Conservation (phyloP, 2,113 vertebrate genomes). For the Orcinus orca region DNA sequence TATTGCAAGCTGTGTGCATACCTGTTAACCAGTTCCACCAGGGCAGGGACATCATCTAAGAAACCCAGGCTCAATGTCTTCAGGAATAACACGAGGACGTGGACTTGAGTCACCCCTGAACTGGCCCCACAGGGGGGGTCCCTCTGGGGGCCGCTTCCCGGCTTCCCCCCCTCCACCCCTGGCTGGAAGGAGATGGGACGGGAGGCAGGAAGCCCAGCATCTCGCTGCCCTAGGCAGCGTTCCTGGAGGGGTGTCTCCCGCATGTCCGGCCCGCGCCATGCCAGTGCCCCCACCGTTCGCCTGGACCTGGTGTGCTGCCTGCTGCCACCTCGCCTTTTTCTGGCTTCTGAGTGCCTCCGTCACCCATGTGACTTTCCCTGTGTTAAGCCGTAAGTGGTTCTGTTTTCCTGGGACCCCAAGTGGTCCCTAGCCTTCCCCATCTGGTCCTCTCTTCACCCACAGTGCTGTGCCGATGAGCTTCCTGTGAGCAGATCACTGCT, state of each 20-base stretch:
- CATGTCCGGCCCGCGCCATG: rapidly evolving
- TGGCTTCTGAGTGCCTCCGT: background rate
- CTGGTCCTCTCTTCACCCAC: background rate
- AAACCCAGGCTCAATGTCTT: no score
- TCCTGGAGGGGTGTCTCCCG: background rate
- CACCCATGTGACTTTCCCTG: background rate
- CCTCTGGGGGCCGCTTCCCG: background rate
- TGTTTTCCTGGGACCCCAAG: background rate
- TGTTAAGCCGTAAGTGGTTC: background rate
- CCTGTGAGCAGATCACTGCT: no score
- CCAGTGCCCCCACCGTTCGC: background rate
- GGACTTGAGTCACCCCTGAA: rapidly evolving
- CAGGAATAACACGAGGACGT: rapidly evolving
- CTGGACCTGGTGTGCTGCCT: background rate
- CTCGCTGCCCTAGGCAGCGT: rapidly evolving
- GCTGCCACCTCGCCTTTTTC: no score
- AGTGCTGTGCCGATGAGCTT: background rate
- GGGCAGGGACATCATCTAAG: background rate
- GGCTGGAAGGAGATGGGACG: no score
- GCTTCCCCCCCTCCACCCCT: no score
- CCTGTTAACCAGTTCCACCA: background rate
- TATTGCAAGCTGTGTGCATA: rapidly evolving
- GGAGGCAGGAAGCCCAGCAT: background rate
- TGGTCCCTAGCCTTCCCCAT: background rate
- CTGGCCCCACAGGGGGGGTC: rapidly evolving